phyloP scores from a whole-genome alignment of 2,797 vertebrate species.

The Phyllotis vaccarum region DNA sequence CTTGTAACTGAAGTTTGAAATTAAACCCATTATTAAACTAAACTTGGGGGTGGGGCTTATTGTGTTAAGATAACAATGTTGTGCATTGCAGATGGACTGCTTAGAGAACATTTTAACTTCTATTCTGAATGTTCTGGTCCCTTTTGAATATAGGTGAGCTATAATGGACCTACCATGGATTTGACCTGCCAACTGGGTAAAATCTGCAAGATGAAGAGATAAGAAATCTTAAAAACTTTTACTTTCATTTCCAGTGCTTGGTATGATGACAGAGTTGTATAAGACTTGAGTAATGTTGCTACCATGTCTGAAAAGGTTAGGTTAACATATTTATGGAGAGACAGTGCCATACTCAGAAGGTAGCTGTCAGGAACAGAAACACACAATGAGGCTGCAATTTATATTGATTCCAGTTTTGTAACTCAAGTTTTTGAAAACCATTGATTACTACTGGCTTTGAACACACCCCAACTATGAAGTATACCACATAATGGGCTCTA shows the following conservation, averaged over 20 bases:
- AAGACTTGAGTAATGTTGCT: not conserved
- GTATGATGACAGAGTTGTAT: not conserved
- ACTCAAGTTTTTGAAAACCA: slow-evolving; percentile 22
- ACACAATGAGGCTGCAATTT: slow-evolving; percentile 12
- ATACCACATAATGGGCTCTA: not conserved
- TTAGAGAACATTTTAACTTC: slow-evolving; percentile 68
- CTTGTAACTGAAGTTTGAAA: slow-evolving; percentile 42
- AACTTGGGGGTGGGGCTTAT: not conserved
- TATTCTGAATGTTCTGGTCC: slow-evolving; percentile 44
- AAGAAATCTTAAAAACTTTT: slow-evolving; percentile 41
- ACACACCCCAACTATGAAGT: not conserved
- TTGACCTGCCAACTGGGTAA: slow-evolving; percentile 43
- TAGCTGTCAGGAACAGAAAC: slow-evolving; percentile 29
- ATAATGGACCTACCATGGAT: slow-evolving; percentile 49
- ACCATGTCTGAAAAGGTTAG: slow-evolving; percentile 38
- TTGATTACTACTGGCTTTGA: slow-evolving; percentile 2
- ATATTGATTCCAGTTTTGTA: not conserved
- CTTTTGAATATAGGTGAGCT: slow-evolving; percentile 63
- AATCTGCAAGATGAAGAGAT: slow-evolving; percentile 56
- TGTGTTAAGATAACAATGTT: slow-evolving; percentile 61
- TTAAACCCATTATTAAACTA: slow-evolving; percentile 49
- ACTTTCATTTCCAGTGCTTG: slow-evolving; percentile 21
- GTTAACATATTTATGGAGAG: slow-evolving; percentile 63
- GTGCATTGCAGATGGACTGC: slow-evolving; percentile 33
- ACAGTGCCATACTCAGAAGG: not conserved